Evolutionary conservation across 2,888 invertebrate genomes (phyloP).

Genomic region (Dynastes maya): DNA sequence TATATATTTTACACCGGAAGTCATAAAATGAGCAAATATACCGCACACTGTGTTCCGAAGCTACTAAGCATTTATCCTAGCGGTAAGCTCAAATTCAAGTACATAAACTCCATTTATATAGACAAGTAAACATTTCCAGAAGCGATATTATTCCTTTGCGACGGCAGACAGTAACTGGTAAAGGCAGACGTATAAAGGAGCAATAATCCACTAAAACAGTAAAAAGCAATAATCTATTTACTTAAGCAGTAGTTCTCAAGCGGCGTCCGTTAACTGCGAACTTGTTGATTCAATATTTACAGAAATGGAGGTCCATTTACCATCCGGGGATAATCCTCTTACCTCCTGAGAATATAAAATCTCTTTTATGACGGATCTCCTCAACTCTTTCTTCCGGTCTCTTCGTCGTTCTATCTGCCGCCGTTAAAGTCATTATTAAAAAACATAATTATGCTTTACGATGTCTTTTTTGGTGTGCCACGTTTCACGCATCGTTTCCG

Average conservation of each 20-base stretch:
- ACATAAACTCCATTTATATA: conserved; percentile 23
- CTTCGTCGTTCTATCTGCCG: conserved; percentile 6
- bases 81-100: conserved; percentile 13
- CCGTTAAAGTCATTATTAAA: conserved; percentile 36
- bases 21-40: too few species aligned
- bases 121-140: conserved; percentile 6
- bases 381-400: conserved; percentile 30
- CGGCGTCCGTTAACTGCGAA: conserved; percentile 49
- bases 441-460: conserved; percentile 36
- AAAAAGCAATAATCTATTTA: conserved; percentile 42
- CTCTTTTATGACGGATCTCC: conserved; percentile 26
- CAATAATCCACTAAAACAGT: conserved; percentile 14
- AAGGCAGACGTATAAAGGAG: neutral
- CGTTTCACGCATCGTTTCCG: conserved; percentile 8
- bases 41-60: too few species aligned
- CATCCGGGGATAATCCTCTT: conserved; percentile 45
- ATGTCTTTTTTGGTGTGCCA: neutral
- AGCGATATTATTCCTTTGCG: neutral
- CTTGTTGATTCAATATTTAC: conserved; percentile 57
- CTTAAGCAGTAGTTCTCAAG: conserved; percentile 35
- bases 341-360: conserved; percentile 41
- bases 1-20: too few species aligned
- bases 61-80: neutral
- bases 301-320: conserved; percentile 51
- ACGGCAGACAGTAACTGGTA: neutral